A percentile compares a stretch with the other conserved stretches of the same genome.
Evolutionary conservation across 2,888 invertebrate species (phyloP).

Genomic region (Chrysolina oricalcia): DNA sequence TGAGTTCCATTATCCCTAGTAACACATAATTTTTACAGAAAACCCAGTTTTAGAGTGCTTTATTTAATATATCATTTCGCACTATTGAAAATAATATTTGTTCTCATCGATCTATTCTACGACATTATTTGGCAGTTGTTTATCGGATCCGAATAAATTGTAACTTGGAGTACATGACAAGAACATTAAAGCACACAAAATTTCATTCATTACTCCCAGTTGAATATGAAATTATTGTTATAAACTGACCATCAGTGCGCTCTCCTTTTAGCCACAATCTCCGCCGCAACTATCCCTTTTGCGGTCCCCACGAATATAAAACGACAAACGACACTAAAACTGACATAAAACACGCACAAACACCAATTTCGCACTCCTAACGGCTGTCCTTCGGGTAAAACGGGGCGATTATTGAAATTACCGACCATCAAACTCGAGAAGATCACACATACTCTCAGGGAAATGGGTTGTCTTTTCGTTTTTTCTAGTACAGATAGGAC

Average conservation of each 20-base stretch:
- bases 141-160: too few species aligned
- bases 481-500: background rate
- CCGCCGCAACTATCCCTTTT: background rate
- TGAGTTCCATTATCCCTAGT: too few species aligned
- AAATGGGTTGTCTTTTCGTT: conserved; percentile 39
- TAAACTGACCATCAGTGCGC: background rate
- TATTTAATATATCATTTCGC: too few species aligned
- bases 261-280: background rate
- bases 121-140: too few species aligned
- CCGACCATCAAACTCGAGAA: conserved; percentile 56
- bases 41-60: too few species aligned
- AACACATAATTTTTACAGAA: too few species aligned
- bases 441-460: conserved; percentile 59
- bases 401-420: conserved; percentile 63
- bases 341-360: conserved; percentile 61
- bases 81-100: too few species aligned
- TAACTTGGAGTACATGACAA: too few species aligned
- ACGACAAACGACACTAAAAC: conserved; percentile 49
- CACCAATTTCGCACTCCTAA: conserved; percentile 57
- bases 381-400: conserved; percentile 57
- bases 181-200: too few species aligned
- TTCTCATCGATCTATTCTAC: too few species aligned
- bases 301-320: conserved; percentile 43
- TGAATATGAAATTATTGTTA: too few species aligned
- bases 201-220: too few species aligned